phyloP scores from a whole-genome alignment of 2,797 vertebrate species.

The Emys orbicularis region DNA sequence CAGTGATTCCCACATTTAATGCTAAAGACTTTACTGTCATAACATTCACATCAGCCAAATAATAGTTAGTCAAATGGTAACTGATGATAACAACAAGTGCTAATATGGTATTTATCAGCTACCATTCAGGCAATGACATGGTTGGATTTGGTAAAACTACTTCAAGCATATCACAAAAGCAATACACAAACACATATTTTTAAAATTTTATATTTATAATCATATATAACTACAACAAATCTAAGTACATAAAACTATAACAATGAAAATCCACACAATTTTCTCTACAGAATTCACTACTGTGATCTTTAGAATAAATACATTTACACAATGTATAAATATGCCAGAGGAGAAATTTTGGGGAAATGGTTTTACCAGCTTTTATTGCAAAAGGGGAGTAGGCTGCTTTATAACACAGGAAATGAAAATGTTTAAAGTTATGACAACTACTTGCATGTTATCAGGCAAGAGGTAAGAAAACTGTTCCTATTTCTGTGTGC shows the following conservation, averaged over 20 bases:
- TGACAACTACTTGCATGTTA: background rate
- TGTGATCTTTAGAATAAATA: background rate
- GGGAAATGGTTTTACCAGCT: background rate
- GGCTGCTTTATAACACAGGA: background rate
- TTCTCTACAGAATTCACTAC: background rate
- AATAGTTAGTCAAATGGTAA: slow-evolving; percentile 21
- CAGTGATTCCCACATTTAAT: slow-evolving; percentile 42
- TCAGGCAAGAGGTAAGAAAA: background rate
- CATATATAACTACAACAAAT: background rate
- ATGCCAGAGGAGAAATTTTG: background rate
- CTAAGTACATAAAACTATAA: background rate
- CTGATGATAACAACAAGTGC: slow-evolving; percentile 23
- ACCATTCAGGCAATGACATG: slow-evolving; percentile 20
- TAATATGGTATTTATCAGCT: slow-evolving; percentile 20
- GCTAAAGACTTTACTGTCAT: slow-evolving; percentile 38
- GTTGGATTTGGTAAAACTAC: background rate
- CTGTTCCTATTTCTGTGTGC: background rate
- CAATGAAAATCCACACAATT: background rate
- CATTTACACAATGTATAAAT: background rate
- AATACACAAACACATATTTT: background rate
- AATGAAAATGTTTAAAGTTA: background rate
- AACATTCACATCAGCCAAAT: slow-evolving; percentile 49
- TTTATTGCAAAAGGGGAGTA: background rate
- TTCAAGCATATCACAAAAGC: background rate
- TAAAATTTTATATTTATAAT: background rate